These are phyloP conservation scores for Phylloscopus trochilus DNA, from an alignment of 2,113 vertebrate genomes.

Conservation along the genomic window DNA sequence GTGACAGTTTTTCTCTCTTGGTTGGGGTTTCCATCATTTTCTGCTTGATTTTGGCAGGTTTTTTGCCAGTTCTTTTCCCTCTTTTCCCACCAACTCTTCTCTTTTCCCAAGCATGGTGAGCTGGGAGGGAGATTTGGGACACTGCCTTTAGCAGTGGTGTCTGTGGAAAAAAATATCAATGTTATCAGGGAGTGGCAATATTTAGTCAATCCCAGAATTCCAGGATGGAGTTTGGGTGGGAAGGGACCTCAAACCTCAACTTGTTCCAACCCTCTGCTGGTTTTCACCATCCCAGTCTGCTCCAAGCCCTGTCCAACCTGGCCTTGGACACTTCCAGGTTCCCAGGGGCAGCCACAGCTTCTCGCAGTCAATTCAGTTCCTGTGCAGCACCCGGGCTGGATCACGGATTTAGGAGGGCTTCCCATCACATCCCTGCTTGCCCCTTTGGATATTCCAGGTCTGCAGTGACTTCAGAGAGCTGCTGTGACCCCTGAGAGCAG, in stretches of 20 bases:
- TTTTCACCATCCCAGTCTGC: fast-evolving
- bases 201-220: background rate
- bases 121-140: background rate
- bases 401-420: background rate
- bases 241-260: background rate
- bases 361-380: fast-evolving
- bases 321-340: background rate
- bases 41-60: background rate
- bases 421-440: background rate
- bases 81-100: background rate
- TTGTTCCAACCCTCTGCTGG: background rate
- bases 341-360: background rate
- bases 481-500: background rate
- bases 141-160: background rate
- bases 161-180: fast-evolving
- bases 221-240: background rate
- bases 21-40: background rate
- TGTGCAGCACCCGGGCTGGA: fast-evolving
- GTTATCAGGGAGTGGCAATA: no score
- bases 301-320: fast-evolving
- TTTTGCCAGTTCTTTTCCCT: background rate
- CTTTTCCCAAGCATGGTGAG: background rate
- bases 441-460: background rate
- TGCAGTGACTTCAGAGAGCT: background rate
- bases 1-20: background rate